Percentiles rank a stretch among this genome's conserved stretches.
phyloP scores from a whole-genome alignment of 2,797 vertebrate species.

The Gallinago nigripennis region DNA sequence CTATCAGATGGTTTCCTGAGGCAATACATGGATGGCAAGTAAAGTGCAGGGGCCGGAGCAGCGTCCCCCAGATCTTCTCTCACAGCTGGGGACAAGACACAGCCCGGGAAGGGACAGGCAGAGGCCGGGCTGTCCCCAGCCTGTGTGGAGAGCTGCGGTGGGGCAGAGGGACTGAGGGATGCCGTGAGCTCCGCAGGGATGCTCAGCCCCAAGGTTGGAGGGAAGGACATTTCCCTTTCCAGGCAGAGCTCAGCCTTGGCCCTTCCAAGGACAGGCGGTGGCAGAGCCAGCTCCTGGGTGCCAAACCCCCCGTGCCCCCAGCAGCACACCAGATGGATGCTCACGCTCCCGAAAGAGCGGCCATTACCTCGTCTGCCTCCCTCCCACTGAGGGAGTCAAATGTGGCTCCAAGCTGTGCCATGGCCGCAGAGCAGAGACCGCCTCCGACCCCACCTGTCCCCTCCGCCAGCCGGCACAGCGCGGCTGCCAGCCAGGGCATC shows the following conservation, averaged over 20 bases:
- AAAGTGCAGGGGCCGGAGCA: not conserved
- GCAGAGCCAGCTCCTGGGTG: conserved; percentile 61
- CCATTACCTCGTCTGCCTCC: conserved; percentile 7
- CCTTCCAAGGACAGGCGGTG: not conserved
- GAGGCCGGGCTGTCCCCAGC: not conserved
- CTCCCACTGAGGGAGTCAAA: conserved; percentile 30
- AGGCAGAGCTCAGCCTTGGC: conserved; percentile 2
- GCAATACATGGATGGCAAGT: not conserved
- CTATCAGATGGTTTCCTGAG: not conserved
- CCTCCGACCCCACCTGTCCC: conserved; percentile 33
- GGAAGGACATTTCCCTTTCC: conserved; percentile 29
- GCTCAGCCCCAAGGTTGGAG: conserved; percentile 28
- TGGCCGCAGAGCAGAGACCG: conserved; percentile 9
- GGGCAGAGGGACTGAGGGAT: not conserved
- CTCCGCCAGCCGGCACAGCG: not conserved
- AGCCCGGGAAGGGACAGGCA: not conserved
- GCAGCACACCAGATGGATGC: conserved; percentile 30
- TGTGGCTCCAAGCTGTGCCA: conserved; percentile 9
- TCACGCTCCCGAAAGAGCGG: conserved; percentile 11
- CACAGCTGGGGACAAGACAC: not conserved
- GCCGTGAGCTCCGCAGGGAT: not conserved
- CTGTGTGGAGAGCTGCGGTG: not conserved
- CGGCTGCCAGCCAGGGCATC: not conserved
- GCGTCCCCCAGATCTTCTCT: not conserved
- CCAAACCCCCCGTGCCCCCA: conserved; percentile 59